A percentile compares a stretch with the other conserved stretches of the same genome.
Conservation (phyloP, 2,113 vertebrate genomes). For the Capreolus pygargus region DNA sequence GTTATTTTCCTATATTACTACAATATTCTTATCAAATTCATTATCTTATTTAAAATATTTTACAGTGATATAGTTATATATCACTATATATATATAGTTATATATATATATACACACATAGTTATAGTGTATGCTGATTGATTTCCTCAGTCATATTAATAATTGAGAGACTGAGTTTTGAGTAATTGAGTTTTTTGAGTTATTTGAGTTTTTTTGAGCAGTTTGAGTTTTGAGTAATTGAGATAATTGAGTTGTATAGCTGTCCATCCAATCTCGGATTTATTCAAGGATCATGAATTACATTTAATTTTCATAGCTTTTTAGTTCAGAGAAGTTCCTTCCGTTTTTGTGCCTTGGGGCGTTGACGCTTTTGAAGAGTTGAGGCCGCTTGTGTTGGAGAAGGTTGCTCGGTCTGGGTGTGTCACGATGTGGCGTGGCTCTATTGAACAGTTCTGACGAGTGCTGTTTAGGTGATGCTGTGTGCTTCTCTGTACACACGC, state of each 20-base stretch:
- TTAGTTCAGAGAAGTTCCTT: not conserved
- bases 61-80: not conserved
- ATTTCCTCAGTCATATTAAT: not conserved
- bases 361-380: not conserved
- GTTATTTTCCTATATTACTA: not conserved
- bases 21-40: not conserved
- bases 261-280: not conserved
- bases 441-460: not conserved
- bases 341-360: not conserved
- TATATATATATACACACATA: not conserved
- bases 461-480: not conserved
- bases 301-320: not conserved
- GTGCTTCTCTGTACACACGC: not conserved
- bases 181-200: no score
- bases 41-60: not conserved
- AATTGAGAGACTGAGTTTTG: not conserved
- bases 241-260: not conserved
- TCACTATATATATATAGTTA: no score
- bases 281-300: not conserved
- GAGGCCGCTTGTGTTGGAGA: not conserved
- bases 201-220: no score
- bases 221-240: no score
- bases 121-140: not conserved
- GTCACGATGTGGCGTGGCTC: not conserved
- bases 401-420: not conserved